Conservation (phyloP, 2,888 invertebrate species). For the Tiliacea citrago region DNA sequence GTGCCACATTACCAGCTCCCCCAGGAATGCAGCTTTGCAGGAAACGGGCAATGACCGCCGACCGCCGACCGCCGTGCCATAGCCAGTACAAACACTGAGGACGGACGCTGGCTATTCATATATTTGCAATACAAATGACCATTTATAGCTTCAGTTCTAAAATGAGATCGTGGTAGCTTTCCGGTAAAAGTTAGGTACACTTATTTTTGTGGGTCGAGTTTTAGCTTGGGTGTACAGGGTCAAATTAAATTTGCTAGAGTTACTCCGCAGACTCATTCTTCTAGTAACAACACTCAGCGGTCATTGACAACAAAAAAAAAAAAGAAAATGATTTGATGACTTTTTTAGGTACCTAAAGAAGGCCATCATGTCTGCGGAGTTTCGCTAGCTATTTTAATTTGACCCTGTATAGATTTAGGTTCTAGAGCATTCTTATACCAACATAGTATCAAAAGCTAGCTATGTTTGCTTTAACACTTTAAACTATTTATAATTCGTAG, state of each 20-base stretch:
- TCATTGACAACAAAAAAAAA: no score
- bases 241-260: no score
- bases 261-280: no score
- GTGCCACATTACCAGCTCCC: slow-evolving; percentile 70
- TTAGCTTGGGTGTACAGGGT: not conserved
- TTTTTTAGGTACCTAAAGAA: no score
- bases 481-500: not conserved
- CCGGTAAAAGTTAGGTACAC: slow-evolving; percentile 1
- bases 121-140: slow-evolving; percentile 63
- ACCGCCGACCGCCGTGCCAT: slow-evolving; percentile 35
- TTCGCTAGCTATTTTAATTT: no score
- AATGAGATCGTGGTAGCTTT: slow-evolving; percentile 17
- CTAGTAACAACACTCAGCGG: no score
- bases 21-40: slow-evolving; percentile 84
- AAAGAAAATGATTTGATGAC: no score
- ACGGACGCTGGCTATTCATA: slow-evolving; percentile 50
- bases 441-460: not conserved
- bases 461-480: not conserved
- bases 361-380: no score
- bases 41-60: slow-evolving; percentile 78
- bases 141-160: slow-evolving; percentile 36
- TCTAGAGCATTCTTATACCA: not conserved
- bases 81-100: slow-evolving; percentile 23
- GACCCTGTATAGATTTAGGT: slow-evolving; percentile 5
- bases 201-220: slow-evolving; percentile 1